Percentiles rank a stretch among this genome's conserved stretches.
phyloP scores from a whole-genome alignment of 1,140 invertebrate genomes.

The Coenobita brevimanus region DNA sequence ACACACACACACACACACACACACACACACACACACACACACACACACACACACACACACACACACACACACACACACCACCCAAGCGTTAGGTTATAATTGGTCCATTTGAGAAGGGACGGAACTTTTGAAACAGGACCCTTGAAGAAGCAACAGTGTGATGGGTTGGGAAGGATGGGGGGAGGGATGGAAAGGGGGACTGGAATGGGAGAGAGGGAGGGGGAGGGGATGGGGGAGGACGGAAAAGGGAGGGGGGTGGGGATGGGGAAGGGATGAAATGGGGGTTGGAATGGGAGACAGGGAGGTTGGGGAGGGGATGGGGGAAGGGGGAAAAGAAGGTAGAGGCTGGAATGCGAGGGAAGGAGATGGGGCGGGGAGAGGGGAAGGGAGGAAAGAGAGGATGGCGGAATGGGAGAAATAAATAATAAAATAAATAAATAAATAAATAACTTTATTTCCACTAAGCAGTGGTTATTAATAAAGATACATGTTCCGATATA shows the following conservation, averaged over 20 bases:
- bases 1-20: not conserved
- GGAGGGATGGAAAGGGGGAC: not conserved
- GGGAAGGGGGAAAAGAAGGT: not conserved
- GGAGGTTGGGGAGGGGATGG: not conserved
- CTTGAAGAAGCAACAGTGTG: not conserved
- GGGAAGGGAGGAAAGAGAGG: not conserved
- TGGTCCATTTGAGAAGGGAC: not conserved
- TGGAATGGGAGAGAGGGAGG: not conserved
- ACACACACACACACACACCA: constrained; percentile 11
- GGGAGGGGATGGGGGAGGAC: not conserved
- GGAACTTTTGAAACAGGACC: not conserved
- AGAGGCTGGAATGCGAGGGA: not conserved
- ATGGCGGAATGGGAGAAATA: not conserved
- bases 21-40: not conserved
- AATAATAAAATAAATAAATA: not conserved
- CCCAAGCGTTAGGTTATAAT: not conserved
- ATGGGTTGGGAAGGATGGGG: not conserved
- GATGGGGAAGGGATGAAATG: not conserved
- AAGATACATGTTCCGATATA: too few species aligned
- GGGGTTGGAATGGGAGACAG: not conserved
- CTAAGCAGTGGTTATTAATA: too few species aligned
- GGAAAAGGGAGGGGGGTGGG: not conserved
- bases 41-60: constrained; percentile 2
- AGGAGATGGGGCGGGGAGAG: not conserved
- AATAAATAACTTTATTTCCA: too few species aligned